These are phyloP conservation scores for Psammodynastes pulverulentus DNA, from an alignment of 2,113 vertebrate species.

Conservation along the genomic window DNA sequence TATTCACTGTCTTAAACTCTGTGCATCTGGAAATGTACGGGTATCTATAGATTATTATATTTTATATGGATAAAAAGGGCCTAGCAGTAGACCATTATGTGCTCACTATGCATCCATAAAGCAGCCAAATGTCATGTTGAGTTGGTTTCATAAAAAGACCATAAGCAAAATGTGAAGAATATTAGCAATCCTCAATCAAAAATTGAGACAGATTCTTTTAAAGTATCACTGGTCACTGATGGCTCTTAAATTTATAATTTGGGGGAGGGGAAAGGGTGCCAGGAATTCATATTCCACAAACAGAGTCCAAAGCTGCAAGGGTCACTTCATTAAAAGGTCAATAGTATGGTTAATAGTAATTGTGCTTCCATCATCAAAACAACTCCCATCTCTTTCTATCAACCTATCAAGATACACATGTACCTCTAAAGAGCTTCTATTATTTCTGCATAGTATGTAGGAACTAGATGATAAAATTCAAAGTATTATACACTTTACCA, in stretches of 20 bases:
- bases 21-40: background rate
- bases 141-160: background rate
- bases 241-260: background rate
- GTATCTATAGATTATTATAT: background rate
- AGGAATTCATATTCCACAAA: background rate
- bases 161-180: background rate
- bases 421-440: background rate
- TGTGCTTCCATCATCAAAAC: background rate
- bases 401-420: background rate
- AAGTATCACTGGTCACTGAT: background rate
- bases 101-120: background rate
- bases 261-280: background rate
- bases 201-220: background rate
- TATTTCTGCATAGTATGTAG: background rate
- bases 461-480: background rate
- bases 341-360: background rate
- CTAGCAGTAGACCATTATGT: background rate
- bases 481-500: background rate
- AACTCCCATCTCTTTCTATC: background rate
- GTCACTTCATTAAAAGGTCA: background rate
- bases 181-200: background rate
- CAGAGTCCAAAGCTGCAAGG: background rate
- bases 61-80: background rate
- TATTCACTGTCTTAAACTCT: background rate
- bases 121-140: background rate